These are phyloP conservation scores for Alfaro cultratus DNA, from an alignment of 2,797 vertebrate genomes.

Conservation along the genomic window DNA sequence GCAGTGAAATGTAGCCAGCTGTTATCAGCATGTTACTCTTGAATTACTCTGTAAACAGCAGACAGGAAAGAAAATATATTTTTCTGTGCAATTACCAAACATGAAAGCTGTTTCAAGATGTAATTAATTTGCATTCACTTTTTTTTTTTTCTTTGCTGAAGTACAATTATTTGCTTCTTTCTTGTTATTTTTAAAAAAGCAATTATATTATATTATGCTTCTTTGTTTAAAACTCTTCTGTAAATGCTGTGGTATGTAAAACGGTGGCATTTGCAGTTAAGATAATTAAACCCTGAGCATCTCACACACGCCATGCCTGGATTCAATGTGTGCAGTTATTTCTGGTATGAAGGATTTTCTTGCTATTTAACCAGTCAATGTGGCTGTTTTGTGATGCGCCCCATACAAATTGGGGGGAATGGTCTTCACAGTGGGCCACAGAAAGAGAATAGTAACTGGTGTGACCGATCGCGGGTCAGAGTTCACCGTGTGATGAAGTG, in stretches of 20 bases:
- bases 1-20: not conserved
- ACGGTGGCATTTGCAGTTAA: not conserved
- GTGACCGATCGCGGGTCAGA: slow-evolving; percentile 81
- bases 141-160: not conserved
- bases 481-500: slow-evolving; percentile 80
- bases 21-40: not conserved
- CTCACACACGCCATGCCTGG: not conserved
- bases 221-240: not conserved
- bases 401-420: slow-evolving; percentile 82
- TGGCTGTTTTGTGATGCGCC: slow-evolving; percentile 66
- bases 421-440: slow-evolving; percentile 64
- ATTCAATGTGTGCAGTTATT: slow-evolving; percentile 43
- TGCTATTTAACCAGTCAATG: slow-evolving; percentile 63
- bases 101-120: not conserved
- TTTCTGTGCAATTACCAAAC: not conserved
- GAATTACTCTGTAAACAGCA: not conserved
- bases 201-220: not conserved
- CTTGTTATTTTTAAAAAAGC: not conserved
- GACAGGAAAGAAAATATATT: not conserved
- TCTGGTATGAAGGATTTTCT: slow-evolving; percentile 51
- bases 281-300: not conserved
- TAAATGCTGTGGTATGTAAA: not conserved
- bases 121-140: not conserved
- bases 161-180: not conserved
- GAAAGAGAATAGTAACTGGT: slow-evolving; percentile 77